Conservation (phyloP, 1,140 invertebrate species). For the Tribolium castaneum region DNA sequence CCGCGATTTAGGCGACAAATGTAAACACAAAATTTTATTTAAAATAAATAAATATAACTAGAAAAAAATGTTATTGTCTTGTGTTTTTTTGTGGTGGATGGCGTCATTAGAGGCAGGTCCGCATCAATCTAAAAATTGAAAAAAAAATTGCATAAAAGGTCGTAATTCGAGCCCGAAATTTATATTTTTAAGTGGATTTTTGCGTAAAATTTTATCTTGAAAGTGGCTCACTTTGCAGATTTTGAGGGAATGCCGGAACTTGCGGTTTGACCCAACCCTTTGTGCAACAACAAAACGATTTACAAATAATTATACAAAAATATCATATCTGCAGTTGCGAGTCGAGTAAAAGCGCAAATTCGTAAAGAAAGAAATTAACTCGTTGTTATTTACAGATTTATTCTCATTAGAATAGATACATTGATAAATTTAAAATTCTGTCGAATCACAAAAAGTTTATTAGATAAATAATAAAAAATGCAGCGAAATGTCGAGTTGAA, state of each 20-base stretch:
- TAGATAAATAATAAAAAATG: constrained; percentile 31
- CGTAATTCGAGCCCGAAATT: background rate
- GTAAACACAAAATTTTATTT: no score
- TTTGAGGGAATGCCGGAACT: no score
- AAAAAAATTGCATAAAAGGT: background rate
- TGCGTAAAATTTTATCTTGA: no score
- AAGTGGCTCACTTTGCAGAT: no score
- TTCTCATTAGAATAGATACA: constrained; percentile 55
- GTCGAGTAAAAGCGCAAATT: background rate
- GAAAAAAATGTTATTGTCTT: background rate
- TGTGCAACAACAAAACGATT: background rate
- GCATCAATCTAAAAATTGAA: background rate
- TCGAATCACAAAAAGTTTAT: constrained; percentile 46
- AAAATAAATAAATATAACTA: background rate
- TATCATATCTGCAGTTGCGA: background rate
- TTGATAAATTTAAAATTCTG: constrained; percentile 53
- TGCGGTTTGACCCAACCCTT: no score
- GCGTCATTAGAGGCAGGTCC: background rate
- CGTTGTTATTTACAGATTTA: constrained; percentile 55
- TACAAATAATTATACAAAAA: background rate
- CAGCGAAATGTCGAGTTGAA: constrained; percentile 45
- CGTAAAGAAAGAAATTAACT: background rate
- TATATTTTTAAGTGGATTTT: no score
- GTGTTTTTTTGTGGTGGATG: background rate
- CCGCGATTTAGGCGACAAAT: no score